Evolutionary conservation across 2,113 vertebrate species (phyloP), one percentile per base, ranked within the genome.

Genomic region (Camelus dromedarius): DNA sequence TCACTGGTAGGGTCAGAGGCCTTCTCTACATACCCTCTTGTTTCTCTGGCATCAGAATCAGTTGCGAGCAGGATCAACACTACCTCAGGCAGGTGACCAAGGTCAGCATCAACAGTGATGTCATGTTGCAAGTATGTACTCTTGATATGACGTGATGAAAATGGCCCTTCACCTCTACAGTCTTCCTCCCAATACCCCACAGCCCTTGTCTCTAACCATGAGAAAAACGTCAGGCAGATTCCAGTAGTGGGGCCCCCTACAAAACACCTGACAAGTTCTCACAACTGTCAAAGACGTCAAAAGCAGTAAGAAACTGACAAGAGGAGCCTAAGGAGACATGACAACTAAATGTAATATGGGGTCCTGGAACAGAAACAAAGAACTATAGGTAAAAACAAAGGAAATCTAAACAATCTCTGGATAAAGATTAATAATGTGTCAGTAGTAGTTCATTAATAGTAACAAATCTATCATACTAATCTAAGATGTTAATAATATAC

Each of bases 341-440:
- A 15, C 4, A 0, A 8, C 28, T 18, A 56, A 26, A 10, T 46
- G 18, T 42, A 72, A 0, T 30, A 0, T 38, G n/a, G 26, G 67
- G 19, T 42, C 35, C 52, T 1, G 26, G 67, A 22, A 72, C 67
- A 14, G 35, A 58, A 60, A 83, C 22, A 38, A 28, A 28, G 83
- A n/a, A 46, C 67, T 22, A 8, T 3, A 22, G 67, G 67, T 72
- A 46, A 87, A 72, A 58, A 72, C 15, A 86, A 58, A 72, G 52
- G 52, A 58, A 72, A 46, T 19, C 24, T 20, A 32, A 87, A 30
- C 32, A 32, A 22, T 87, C 38, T 30, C 52, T 58, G 84, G 84
- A 14, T n/a, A 8, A 14, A 19, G 42, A 10, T 56, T 42, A 58
- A 22, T 20, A 83, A 62, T 42, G 38, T 42, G 10, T 46, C 52